Evolutionary conservation across 1,140 invertebrate species (phyloP).

Genomic region (Megathymus violae): DNA sequence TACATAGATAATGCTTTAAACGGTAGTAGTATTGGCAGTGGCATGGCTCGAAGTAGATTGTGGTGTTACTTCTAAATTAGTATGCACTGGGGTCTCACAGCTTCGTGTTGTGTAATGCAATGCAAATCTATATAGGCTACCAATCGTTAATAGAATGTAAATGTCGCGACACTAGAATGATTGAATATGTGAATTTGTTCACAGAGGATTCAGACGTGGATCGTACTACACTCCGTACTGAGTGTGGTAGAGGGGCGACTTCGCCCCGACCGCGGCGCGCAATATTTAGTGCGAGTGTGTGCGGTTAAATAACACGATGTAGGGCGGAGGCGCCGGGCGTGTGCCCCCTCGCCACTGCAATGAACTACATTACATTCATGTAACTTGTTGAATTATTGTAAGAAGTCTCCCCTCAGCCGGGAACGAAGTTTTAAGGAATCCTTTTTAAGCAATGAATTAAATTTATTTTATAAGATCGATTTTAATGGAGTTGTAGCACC

Average conservation of each 20-base stretch:
- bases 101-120: not conserved
- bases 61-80: slow-evolving; percentile 22
- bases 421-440: slow-evolving; percentile 23
- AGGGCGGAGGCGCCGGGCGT: slow-evolving; percentile 24
- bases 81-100: not conserved
- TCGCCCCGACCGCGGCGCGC: slow-evolving; percentile 46
- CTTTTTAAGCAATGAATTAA: slow-evolving; percentile 24
- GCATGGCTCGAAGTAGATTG: slow-evolving; percentile 15
- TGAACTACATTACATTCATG: slow-evolving; percentile 28
- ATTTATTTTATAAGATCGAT: slow-evolving; percentile 31
- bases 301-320: slow-evolving; percentile 43
- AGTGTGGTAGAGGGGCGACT: slow-evolving; percentile 68
- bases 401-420: slow-evolving; percentile 8
- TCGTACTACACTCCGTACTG: slow-evolving; percentile 73
- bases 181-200: slow-evolving; percentile 63
- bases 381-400: slow-evolving; percentile 24
- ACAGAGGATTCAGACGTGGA: slow-evolving; percentile 72
- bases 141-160: too few relatives aligned
- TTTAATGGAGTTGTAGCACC: slow-evolving; percentile 25
- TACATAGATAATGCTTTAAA: too few relatives aligned
- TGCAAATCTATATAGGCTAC: not conserved
- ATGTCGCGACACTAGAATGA: not conserved
- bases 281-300: slow-evolving; percentile 47
- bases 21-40: not conserved
- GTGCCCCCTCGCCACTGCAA: slow-evolving; percentile 10